phyloP scores from a whole-genome alignment of 64 coral and sea anemone genomes.

The Montipora capricornis region DNA sequence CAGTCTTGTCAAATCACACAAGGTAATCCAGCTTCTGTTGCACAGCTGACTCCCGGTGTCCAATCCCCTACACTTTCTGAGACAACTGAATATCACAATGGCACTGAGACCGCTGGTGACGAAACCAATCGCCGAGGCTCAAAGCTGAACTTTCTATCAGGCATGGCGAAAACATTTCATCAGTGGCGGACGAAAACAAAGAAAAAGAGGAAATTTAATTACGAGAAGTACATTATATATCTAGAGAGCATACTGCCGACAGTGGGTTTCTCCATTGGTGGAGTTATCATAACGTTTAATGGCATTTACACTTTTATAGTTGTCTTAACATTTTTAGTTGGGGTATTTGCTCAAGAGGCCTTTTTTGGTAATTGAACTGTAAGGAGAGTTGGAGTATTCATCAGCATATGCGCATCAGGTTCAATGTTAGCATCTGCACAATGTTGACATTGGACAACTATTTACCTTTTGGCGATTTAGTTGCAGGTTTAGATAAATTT shows the following conservation, averaged over 20 bases:
- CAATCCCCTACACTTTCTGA: neutral
- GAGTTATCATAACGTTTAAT: slow-evolving; percentile 90
- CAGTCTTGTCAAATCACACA: neutral
- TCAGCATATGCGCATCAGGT: neutral
- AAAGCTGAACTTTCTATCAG: slow-evolving; percentile 72
- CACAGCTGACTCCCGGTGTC: neutral
- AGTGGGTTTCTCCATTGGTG: slow-evolving; percentile 90
- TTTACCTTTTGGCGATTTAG: too few relatives aligned
- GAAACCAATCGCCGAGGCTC: slow-evolving; percentile 36
- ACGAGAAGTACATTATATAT: slow-evolving; percentile 94
- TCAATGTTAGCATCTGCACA: neutral
- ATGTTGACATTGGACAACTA: neutral
- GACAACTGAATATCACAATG: neutral
- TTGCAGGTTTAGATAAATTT: too few relatives aligned
- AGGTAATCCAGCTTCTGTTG: neutral
- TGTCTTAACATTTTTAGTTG: slow-evolving; percentile 81
- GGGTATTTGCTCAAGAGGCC: slow-evolving; percentile 92
- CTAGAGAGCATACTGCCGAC: slow-evolving; percentile 91
- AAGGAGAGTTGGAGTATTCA: neutral
- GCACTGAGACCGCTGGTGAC: slow-evolving; percentile 2
- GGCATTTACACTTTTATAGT: slow-evolving; percentile 92
- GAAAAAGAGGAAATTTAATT: slow-evolving; percentile 94
- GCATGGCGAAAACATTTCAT: slow-evolving; percentile 91
- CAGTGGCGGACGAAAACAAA: slow-evolving; percentile 97
- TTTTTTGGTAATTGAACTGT: slow-evolving; percentile 79